Evolutionary conservation across 2,888 invertebrate species (phyloP), one percentile per base, ranked within the genome.

Genomic region (Mellilla xanthometata): DNA sequence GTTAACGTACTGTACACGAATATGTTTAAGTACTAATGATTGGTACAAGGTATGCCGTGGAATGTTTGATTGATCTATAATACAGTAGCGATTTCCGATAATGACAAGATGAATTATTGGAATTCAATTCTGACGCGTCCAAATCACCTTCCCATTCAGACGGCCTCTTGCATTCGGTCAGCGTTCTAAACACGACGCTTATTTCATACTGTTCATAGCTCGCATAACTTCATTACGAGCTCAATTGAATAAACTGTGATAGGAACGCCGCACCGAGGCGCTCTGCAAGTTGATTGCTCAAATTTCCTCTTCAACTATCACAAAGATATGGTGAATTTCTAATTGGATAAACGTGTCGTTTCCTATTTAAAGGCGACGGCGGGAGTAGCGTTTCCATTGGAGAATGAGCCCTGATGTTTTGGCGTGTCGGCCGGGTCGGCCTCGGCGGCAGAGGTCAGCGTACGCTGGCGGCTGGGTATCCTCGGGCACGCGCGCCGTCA

Each of bases 311-410:
- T 88, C 88, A 87, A 83, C 88, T 88, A 87, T 88, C 83, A 87
- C 88, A 87, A 87, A 89, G 89, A 88, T 89, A 89, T 88, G 89
- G 89, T 89, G 89, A 89, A 89, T 89, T 89, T 89, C 89, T 88
- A 88, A 89, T 89, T 89, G 89, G 87, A 89, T 89, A 89, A 89
- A 87, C 88, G 87, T 88, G 89, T 89, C 87, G 86, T 85, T 89
- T 89, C 89, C 89, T 89, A 88, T 88, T 89, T 89, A 89, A 84
- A 87, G 83, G 80, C 86, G 85, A 81, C 85, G 80, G 78, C 83
- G 75, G 69, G 74, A 74, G 72, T 76, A 72, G 73, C 72, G 70
- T 74, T 76, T 74, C 88, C 85, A 84, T 64, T 76, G 65, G 61
- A 69, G 57, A 45, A 60, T 72, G 88, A 84, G 58, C 86, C 65